Evolutionary conservation across 2,113 vertebrate genomes (phyloP).

Genomic region (Perognathus longimembris): DNA sequence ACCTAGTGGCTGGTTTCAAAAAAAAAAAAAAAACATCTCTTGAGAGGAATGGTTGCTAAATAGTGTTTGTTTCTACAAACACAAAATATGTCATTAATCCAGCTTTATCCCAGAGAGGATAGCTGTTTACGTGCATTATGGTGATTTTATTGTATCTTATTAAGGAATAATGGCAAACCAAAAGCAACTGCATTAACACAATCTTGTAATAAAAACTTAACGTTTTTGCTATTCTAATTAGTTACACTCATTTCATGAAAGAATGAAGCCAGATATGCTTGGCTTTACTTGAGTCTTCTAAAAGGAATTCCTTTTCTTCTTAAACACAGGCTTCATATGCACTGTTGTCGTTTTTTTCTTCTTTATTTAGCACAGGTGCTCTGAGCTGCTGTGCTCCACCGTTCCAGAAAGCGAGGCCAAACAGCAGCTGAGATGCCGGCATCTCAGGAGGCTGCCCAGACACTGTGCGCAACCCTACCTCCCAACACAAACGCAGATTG

Average conservation of each 20-base stretch:
- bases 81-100: constrained; percentile 66
- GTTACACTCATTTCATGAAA: constrained; percentile 62
- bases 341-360: background rate
- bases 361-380: background rate
- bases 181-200: constrained; percentile 64
- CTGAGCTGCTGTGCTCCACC: background rate
- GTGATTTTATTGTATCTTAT: constrained; percentile 64
- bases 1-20: constrained; percentile 48
- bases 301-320: background rate
- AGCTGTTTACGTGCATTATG: constrained; percentile 48
- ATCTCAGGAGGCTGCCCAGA: background rate
- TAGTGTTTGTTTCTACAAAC: constrained; percentile 70
- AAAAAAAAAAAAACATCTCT: constrained; percentile 65
- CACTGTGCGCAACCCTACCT: background rate
- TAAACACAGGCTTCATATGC: background rate
- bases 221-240: constrained; percentile 70
- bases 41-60: constrained; percentile 61
- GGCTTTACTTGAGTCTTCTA: constrained; percentile 1
- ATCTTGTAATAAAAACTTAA: constrained; percentile 71
- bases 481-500: background rate
- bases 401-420: background rate
- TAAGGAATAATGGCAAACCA: constrained; percentile 70
- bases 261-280: constrained; percentile 28
- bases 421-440: background rate
- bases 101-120: constrained; percentile 70